Evolutionary conservation across 2,797 vertebrate species (phyloP).

Genomic region (Syncerus caffer): DNA sequence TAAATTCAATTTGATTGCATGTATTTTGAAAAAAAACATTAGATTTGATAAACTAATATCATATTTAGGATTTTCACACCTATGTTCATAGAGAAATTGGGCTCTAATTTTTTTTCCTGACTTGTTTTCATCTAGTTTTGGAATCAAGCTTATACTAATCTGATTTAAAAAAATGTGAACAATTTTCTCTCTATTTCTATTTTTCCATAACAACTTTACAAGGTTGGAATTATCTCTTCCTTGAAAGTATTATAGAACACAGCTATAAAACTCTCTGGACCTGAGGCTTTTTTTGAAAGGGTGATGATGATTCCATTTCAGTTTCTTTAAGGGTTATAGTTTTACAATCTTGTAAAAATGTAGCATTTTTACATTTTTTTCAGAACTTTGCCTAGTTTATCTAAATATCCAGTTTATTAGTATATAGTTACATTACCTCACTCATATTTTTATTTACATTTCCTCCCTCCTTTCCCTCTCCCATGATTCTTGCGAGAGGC

Average conservation of each 20-base stretch:
- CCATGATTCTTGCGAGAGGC: not conserved
- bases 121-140: not conserved
- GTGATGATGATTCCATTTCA: not conserved
- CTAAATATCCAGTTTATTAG: not conserved
- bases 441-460: not conserved
- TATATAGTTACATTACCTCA: not conserved
- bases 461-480: not conserved
- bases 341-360: not conserved
- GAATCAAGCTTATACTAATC: not conserved
- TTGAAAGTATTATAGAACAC: not conserved
- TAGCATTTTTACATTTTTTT: not conserved
- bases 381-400: not conserved
- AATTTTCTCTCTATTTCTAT: not conserved
- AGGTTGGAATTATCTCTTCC: not conserved
- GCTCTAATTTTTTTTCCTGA: not conserved
- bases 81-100: not conserved
- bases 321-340: not conserved
- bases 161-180: not conserved
- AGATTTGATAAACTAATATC: not conserved
- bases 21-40: not conserved
- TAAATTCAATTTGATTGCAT: not conserved
- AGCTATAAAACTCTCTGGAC: not conserved
- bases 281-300: not conserved
- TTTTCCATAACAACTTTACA: not conserved
- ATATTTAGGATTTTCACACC: not conserved